These are phyloP conservation scores for Mimumesa dahlbomi DNA, from an alignment of 2,888 invertebrate species.

Conservation along the genomic window DNA sequence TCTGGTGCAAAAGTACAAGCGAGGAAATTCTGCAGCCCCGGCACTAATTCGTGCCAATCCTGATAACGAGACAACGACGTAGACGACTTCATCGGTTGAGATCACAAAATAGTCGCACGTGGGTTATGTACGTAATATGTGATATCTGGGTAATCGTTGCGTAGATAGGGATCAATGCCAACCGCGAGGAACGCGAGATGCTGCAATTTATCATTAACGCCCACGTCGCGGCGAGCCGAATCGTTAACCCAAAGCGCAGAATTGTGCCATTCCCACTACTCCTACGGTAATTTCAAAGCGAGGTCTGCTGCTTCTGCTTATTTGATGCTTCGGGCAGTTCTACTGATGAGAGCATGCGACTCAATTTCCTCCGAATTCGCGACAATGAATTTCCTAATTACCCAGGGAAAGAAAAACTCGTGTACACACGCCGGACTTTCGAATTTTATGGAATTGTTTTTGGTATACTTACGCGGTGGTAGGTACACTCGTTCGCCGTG, in stretches of 20 bases:
- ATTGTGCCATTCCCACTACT: conserved; percentile 69
- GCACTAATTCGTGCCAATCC: conserved; percentile 47
- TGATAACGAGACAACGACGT: conserved; percentile 51
- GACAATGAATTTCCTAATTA: too few species aligned
- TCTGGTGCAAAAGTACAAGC: conserved; percentile 6
- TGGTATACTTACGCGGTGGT: too few species aligned
- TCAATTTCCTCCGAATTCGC: neutral
- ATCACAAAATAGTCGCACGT: conserved; percentile 43
- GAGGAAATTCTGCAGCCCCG: conserved; percentile 28
- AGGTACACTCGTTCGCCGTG: too few species aligned
- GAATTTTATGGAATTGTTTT: too few species aligned
- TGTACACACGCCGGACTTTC: too few species aligned
- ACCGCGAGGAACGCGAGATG: conserved; percentile 65
- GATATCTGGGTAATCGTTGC: conserved; percentile 73
- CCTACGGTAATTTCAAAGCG: conserved; percentile 65
- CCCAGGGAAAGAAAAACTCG: too few species aligned
- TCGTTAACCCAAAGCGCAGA: conserved; percentile 72
- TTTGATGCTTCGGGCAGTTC: conserved; percentile 1
- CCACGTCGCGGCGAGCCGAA: conserved; percentile 68
- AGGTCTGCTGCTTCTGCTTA: conserved; percentile 38
- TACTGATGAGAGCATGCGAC: neutral
- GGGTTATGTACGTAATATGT: conserved; percentile 60
- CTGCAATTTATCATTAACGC: conserved; percentile 76
- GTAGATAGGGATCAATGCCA: conserved; percentile 79
- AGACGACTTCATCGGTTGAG: conserved; percentile 47